These are phyloP conservation scores for Oplegnathus fasciatus DNA, from an alignment of 2,113 vertebrate species.

Conservation along the genomic window DNA sequence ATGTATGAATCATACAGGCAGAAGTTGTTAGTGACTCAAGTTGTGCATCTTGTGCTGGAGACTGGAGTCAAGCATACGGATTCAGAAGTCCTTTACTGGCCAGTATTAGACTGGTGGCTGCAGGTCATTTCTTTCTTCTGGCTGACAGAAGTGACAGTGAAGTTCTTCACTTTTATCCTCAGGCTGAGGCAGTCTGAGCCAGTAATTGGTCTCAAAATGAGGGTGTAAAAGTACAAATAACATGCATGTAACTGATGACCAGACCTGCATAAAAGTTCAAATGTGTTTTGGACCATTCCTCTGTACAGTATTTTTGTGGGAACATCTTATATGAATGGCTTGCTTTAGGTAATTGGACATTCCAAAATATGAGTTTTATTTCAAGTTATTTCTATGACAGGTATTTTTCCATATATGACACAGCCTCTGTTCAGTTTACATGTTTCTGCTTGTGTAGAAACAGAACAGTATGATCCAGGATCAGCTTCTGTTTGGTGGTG, in stretches of 20 bases:
- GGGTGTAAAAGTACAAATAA: neutral
- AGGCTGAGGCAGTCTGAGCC: conserved; percentile 8
- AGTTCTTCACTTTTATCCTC: neutral
- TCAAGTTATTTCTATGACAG: too few relatives aligned
- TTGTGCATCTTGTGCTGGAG: conserved; percentile 4
- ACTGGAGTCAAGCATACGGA: neutral
- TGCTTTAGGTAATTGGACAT: neutral
- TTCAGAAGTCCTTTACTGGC: conserved; percentile 5
- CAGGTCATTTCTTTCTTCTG: conserved; percentile 24
- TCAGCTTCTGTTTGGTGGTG: neutral
- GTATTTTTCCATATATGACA: neutral
- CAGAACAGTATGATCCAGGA: neutral
- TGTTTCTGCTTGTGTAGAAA: neutral
- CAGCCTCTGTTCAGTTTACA: neutral
- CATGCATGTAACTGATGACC: neutral
- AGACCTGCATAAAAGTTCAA: neutral
- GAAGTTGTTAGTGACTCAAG: neutral
- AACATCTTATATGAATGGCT: neutral
- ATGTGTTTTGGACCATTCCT: neutral
- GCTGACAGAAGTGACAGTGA: conserved; percentile 4
- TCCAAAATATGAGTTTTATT: neutral
- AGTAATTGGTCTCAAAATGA: neutral
- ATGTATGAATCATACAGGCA: neutral
- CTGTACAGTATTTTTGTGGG: neutral
- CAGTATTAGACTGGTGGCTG: conserved; percentile 6